Percentiles rank a stretch among this genome's conserved stretches.
phyloP scores from a whole-genome alignment of 30 jellyfish, hydroid and myxozoan species.

The Hydractinia symbiolongicarpus region DNA sequence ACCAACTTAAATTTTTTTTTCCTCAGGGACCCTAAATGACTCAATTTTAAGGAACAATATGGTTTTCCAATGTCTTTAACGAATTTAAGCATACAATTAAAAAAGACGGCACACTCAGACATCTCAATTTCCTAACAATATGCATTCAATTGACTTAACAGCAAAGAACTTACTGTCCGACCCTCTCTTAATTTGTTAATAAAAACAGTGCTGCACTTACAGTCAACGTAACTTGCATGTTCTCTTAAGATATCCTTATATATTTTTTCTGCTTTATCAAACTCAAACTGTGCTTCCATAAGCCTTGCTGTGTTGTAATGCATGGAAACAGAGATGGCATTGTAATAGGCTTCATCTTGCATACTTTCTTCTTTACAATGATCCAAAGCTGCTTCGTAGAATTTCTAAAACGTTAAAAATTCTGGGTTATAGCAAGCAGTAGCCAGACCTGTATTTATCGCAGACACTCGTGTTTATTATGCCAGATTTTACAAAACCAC shows the following conservation, averaged over 20 bases:
- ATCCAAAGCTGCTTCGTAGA: conserved; percentile 92
- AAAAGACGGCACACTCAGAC: not conserved
- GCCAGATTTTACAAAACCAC: no score
- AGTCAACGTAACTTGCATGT: conserved; percentile 92
- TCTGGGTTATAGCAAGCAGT: not conserved
- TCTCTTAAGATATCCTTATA: conserved; percentile 89
- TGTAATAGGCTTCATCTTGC: conserved; percentile 90
- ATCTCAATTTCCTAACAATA: no score
- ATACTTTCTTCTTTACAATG: conserved; percentile 87
- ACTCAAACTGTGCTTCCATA: conserved; percentile 82
- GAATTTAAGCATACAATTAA: not conserved
- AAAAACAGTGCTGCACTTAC: conserved; percentile 37
- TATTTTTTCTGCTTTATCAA: conserved; percentile 87
- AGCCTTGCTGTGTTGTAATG: conserved; percentile 84
- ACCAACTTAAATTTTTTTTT: no score
- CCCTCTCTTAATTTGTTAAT: not conserved
- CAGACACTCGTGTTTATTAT: no score
- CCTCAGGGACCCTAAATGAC: no score
- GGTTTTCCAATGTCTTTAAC: not conserved
- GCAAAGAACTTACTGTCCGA: no score
- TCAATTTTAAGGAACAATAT: not conserved
- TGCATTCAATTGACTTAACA: no score
- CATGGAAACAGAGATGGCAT: conserved; percentile 89
- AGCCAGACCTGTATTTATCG: no score
- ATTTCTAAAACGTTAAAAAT: conserved; percentile 41